These are phyloP conservation scores for Menidia menidia DNA, from an alignment of 2,797 vertebrate genomes.

Conservation along the genomic window DNA sequence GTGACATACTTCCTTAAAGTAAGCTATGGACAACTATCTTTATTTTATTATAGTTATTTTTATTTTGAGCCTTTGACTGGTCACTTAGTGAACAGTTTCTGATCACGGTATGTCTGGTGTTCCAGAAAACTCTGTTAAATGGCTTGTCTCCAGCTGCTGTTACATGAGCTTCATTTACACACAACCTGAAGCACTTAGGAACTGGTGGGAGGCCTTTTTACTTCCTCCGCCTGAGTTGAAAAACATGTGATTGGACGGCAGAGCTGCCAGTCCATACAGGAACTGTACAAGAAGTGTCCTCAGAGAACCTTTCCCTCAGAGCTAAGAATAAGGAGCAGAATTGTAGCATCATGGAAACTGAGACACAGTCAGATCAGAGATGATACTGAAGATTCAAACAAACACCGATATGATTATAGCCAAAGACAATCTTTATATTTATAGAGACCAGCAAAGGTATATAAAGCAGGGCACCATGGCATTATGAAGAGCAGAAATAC, in stretches of 20 bases:
- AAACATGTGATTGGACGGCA: conserved; percentile 55
- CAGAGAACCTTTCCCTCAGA: conserved; percentile 66
- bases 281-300: conserved; percentile 66
- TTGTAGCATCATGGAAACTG: conserved; percentile 62
- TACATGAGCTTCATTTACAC: conserved; percentile 61
- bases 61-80: not conserved
- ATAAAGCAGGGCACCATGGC: conserved; percentile 52
- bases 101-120: conserved; percentile 46
- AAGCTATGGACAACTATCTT: conserved; percentile 32
- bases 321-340: conserved; percentile 35
- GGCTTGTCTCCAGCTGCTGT: conserved; percentile 55
- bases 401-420: conserved; percentile 38
- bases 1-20: conserved; percentile 14
- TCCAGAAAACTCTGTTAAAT: conserved; percentile 37
- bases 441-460: conserved; percentile 37
- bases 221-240: conserved; percentile 10
- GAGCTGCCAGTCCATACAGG: conserved; percentile 52
- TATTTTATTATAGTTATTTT: not conserved
- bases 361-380: conserved; percentile 41
- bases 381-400: conserved; percentile 44
- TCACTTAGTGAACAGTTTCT: conserved; percentile 18
- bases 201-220: conserved; percentile 38
- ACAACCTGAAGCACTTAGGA: conserved; percentile 57
- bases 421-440: conserved; percentile 35
- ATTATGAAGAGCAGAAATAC: conserved; percentile 62